Evolutionary conservation across 2,888 invertebrate genomes (phyloP), one percentile per base, ranked within the genome.

Genomic region (Apoderus coryli): DNA sequence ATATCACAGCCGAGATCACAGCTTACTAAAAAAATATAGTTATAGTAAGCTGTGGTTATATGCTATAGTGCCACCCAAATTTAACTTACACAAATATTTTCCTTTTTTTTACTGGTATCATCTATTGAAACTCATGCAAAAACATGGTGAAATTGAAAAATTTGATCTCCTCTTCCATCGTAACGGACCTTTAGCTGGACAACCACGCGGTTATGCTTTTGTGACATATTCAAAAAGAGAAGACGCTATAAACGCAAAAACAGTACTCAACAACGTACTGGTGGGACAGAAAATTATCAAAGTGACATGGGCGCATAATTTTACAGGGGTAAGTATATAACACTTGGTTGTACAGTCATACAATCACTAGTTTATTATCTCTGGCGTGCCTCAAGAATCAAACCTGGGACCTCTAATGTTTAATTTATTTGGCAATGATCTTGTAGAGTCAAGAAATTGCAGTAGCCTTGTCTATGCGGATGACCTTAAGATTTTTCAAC

Each of bases 91-190:
- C 35, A 27, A 35, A 29, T 25, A 29, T 35, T 43, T 45, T 38
- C 25, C n/a, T n/a, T n/a, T 59, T 64, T 50, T 65, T 71, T 76
- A 82, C 76, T 67, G 86, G 86, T 88, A 76, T 76, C 80, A 88
- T 73, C 75, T 93, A 68, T 69, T 93, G 64, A 92, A 92, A 84
- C 74, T 92, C 65, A 72, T 88, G 64, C 88, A 90, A 74, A 80
- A 81, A 72, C 80, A 82, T 71, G 92, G 92, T 57, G 67, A 72
- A 54, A 81, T 92, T 53, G 84, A 86, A 65, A 89, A 90, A 74
- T 90, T 92, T 64, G 92, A 93, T 64, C 79, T 90, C 63, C 72
- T 93, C 44, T 90, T 89, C 57, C 89, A 92, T 60, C 86, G 88
- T 44, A 75, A 77, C 42, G 92, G 92, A 43, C 86, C 89, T 22